phyloP scores from a whole-genome alignment of 37 sponge, comb jelly and placozoan species.

The Haliclona indistincta region DNA sequence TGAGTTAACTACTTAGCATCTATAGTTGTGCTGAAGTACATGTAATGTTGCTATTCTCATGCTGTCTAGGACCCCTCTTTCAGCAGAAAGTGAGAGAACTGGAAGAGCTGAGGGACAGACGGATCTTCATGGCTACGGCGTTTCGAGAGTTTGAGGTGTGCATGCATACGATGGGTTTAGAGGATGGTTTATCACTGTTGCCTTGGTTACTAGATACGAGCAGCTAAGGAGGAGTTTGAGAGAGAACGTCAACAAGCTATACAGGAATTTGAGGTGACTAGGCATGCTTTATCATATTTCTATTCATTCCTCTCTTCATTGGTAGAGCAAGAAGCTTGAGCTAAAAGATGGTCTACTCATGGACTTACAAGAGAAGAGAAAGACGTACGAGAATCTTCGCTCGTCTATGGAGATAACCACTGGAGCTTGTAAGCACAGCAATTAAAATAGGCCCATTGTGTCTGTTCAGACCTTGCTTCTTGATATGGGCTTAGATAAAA shows the following conservation, averaged over 20 bases:
- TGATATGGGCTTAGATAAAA: background rate
- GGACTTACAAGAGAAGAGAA: slow-evolving; percentile 76
- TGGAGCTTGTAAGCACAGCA: slow-evolving; percentile 38
- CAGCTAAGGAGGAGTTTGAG: slow-evolving; percentile 62
- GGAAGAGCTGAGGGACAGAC: slow-evolving; percentile 25
- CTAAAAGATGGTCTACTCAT: slow-evolving; percentile 67
- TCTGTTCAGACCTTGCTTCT: too few relatives aligned
- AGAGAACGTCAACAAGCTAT: slow-evolving; percentile 55
- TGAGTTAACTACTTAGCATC: background rate
- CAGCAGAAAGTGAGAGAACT: slow-evolving; percentile 46
- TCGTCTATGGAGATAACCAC: slow-evolving; percentile 50
- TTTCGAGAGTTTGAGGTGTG: slow-evolving; percentile 41
- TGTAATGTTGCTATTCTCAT: background rate
- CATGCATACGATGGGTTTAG: too few relatives aligned
- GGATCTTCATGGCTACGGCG: slow-evolving; percentile 57
- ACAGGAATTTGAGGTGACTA: slow-evolving; percentile 55
- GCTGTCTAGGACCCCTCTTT: slow-evolving; percentile 28
- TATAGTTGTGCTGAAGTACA: background rate
- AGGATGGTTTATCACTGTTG: background rate
- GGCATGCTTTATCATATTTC: background rate
- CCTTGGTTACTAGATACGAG: slow-evolving; percentile 2
- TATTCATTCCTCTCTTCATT: background rate
- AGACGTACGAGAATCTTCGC: slow-evolving; percentile 42
- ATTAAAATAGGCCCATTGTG: too few relatives aligned
- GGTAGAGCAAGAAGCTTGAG: slow-evolving; percentile 61